A percentile compares a stretch with the other conserved stretches of the same genome.
phyloP scores from a whole-genome alignment of 2,113 vertebrate genomes.

The Xenus cinereus region DNA sequence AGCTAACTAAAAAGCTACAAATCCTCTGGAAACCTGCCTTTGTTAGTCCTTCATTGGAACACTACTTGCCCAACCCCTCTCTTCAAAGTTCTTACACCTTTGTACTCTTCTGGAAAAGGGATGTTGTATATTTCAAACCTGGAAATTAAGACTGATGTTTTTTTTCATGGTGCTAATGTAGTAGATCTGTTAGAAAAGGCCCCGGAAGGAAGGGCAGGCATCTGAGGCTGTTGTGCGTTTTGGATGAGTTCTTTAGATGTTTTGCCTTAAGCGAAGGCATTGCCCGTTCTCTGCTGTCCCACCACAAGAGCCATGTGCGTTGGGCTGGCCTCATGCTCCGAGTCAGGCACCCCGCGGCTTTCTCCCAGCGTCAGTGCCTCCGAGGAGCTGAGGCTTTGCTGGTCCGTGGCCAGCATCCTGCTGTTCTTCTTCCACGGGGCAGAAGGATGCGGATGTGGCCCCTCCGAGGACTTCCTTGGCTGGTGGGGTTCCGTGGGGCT shows the following conservation, averaged over 20 bases:
- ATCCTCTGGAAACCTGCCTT: background rate
- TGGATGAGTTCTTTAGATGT: background rate
- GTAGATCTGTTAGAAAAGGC: background rate
- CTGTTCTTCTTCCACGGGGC: background rate
- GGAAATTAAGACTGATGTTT: background rate
- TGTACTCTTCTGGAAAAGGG: background rate
- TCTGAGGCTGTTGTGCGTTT: background rate
- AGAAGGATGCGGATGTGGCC: background rate
- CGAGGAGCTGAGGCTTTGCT: background rate
- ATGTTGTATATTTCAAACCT: background rate
- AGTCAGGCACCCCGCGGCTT: background rate
- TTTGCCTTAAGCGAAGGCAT: background rate
- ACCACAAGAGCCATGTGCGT: fast-evolving
- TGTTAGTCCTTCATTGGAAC: background rate
- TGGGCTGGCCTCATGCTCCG: background rate
- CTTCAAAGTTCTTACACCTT: background rate
- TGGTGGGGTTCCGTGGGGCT: background rate
- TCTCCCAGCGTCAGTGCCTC: background rate
- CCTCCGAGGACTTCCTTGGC: background rate
- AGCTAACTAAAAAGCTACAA: background rate
- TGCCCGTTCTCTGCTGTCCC: background rate
- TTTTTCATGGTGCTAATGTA: background rate
- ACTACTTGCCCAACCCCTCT: background rate
- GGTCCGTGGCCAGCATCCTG: background rate
- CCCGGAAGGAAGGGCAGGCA: background rate